Conservation (phyloP, 2,888 invertebrate species). For the Drosophila emarginata region DNA sequence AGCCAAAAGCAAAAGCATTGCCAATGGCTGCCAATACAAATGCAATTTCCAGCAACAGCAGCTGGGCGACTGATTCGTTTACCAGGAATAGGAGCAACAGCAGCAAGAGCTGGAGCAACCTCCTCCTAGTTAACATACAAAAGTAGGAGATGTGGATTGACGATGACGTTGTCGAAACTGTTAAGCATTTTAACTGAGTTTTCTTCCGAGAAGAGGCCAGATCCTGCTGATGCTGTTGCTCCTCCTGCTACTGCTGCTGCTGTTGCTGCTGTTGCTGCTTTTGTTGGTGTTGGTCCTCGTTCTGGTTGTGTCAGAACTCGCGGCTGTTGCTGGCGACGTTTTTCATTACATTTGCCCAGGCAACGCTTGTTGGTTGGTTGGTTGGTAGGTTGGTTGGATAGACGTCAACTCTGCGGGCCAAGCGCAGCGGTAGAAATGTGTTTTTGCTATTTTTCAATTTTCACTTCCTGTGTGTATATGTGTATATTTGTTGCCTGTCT, state of each 20-base stretch:
- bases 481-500: conserved; percentile 15
- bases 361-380: conserved; percentile 3
- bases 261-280: neutral
- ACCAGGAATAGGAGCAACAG: conserved; percentile 29
- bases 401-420: conserved; percentile 26
- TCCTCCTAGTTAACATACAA: conserved; percentile 40
- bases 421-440: conserved; percentile 55
- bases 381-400: neutral
- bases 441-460: conserved; percentile 75
- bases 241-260: neutral
- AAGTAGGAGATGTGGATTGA: conserved; percentile 13
- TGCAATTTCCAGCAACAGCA: conserved; percentile 71
- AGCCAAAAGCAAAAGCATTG: conserved; percentile 50
- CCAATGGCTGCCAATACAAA: conserved; percentile 73
- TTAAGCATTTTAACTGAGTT: conserved; percentile 73
- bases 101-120: conserved; percentile 15
- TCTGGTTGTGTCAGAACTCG: conserved; percentile 11
- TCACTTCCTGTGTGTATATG: conserved; percentile 58
- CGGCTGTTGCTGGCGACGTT: conserved; percentile 61
- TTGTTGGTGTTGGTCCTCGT: neutral
- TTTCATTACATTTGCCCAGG: conserved; percentile 66
- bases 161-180: conserved; percentile 52
- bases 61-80: conserved; percentile 75
- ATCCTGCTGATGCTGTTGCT: conserved; percentile 19
- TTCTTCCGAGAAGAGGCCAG: conserved; percentile 48